Evolutionary conservation across 1,140 invertebrate species (phyloP).

Genomic region (Oscheius sp.): DNA sequence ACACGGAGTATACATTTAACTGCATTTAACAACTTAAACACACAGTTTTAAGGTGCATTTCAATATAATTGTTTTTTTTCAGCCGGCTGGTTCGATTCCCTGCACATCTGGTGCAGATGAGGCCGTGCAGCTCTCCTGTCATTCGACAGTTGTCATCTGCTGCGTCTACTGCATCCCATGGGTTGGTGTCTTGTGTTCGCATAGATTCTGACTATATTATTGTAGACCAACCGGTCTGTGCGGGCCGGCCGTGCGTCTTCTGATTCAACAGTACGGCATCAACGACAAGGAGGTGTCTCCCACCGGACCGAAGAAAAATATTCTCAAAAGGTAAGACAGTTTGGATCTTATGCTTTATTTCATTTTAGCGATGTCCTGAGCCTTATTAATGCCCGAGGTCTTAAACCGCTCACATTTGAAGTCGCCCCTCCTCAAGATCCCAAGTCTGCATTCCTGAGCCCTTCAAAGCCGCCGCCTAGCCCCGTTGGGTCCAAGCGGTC

Average conservation of each 20-base stretch:
- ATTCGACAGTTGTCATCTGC: neutral
- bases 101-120: too few relatives aligned
- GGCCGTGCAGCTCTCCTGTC: too few relatives aligned
- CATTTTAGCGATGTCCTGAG: slow-evolving; percentile 1
- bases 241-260: slow-evolving; percentile 24
- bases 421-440: neutral
- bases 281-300: neutral
- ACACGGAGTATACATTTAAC: too few relatives aligned
- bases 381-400: neutral
- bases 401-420: neutral
- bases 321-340: slow-evolving; percentile 10
- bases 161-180: neutral
- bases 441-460: too few relatives aligned
- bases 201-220: neutral
- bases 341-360: neutral
- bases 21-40: too few relatives aligned
- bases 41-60: too few relatives aligned
- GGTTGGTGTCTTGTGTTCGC: too few relatives aligned
- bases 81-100: too few relatives aligned
- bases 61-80: too few relatives aligned
- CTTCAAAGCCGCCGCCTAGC: slow-evolving; percentile 7
- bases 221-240: neutral
- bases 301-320: slow-evolving; percentile 31
- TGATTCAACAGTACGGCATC: slow-evolving; percentile 17
- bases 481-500: neutral